These are phyloP conservation scores for Asteroscopus sphinx DNA, from an alignment of 2,888 invertebrate species.

Conservation along the genomic window DNA sequence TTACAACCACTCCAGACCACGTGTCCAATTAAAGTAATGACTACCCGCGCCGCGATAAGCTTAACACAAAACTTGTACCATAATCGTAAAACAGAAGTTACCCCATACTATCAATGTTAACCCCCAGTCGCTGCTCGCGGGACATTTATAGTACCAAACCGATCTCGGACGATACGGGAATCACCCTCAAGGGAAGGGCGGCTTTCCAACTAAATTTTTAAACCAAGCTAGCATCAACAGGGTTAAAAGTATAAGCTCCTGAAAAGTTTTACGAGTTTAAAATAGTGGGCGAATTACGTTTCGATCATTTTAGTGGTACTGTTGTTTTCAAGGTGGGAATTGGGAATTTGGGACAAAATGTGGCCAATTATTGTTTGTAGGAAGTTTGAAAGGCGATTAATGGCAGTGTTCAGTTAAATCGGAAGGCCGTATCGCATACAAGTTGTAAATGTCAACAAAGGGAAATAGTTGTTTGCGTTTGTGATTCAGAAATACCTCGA, in stretches of 20 bases:
- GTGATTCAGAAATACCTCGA: too few relatives aligned
- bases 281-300: constrained; percentile 9
- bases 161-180: constrained; percentile 64
- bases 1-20: constrained; percentile 31
- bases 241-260: constrained; percentile 13
- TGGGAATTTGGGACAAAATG: neutral
- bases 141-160: constrained; percentile 47
- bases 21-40: constrained; percentile 55
- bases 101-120: constrained; percentile 66
- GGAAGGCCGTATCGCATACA: neutral
- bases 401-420: neutral
- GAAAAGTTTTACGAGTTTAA: constrained; percentile 17
- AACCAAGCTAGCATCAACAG: constrained; percentile 23
- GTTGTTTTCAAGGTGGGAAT: neutral
- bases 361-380: neutral
- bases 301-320: neutral
- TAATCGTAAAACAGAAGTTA: constrained; percentile 69
- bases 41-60: constrained; percentile 44
- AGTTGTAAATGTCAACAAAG: too few relatives aligned
- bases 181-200: constrained; percentile 64
- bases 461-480: too few relatives aligned
- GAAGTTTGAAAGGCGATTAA: neutral
- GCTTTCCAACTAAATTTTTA: constrained; percentile 27
- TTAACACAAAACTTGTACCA: constrained; percentile 58
- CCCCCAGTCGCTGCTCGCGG: constrained; percentile 38